These are phyloP conservation scores for Acrobeloides nanus DNA, from an alignment of 2,888 invertebrate species.

Conservation along the genomic window DNA sequence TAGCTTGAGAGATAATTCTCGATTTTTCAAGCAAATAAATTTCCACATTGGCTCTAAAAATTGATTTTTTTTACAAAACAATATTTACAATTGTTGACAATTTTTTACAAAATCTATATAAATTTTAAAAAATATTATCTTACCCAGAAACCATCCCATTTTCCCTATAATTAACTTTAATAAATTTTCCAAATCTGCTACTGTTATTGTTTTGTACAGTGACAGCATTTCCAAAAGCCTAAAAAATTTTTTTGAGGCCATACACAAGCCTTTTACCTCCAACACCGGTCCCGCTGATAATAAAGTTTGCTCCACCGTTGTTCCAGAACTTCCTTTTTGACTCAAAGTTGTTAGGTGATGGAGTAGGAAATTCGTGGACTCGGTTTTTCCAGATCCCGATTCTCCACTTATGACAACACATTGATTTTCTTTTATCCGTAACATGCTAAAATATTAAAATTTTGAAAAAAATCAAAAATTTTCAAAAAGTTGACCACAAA, in stretches of 20 bases:
- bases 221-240: constrained; percentile 95
- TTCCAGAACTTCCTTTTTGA: constrained; percentile 84
- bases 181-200: constrained; percentile 92
- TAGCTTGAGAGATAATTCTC: constrained; percentile 83
- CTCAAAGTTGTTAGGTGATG: constrained; percentile 82
- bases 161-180: constrained; percentile 92
- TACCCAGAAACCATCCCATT: constrained; percentile 95
- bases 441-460: constrained; percentile 62
- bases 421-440: constrained; percentile 78
- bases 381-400: constrained; percentile 76
- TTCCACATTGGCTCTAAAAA: constrained; percentile 76
- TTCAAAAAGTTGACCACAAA: too few species aligned
- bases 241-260: constrained; percentile 41
- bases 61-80: constrained; percentile 20
- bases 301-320: constrained; percentile 92
- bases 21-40: constrained; percentile 92
- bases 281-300: constrained; percentile 88
- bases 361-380: constrained; percentile 86
- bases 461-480: neutral
- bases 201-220: constrained; percentile 92
- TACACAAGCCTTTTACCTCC: too few species aligned
- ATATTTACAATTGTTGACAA: constrained; percentile 2
- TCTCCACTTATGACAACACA: constrained; percentile 73
- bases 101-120: neutral
- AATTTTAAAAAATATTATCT: constrained; percentile 22